Percentiles rank a stretch among this genome's conserved stretches.
Conservation (phyloP, 2,888 invertebrate species). For the Isoperla grammatica region DNA sequence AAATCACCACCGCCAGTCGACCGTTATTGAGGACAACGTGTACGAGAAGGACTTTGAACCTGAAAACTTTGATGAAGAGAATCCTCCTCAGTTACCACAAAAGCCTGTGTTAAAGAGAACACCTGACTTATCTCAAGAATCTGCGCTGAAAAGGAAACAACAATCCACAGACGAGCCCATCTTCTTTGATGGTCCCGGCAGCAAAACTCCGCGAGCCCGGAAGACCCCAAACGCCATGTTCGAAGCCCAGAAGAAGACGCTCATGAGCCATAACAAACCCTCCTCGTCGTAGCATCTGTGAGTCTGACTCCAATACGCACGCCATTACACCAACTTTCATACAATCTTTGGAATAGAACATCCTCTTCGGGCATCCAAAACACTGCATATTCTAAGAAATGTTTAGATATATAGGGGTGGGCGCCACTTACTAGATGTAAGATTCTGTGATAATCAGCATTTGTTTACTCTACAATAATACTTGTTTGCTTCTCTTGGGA, state of each 20-base stretch:
- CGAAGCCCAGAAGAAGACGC: constrained; percentile 12
- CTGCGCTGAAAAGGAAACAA: constrained; percentile 6
- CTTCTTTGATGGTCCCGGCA: too few relatives aligned
- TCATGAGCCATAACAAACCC: constrained; percentile 4
- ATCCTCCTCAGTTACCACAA: too few relatives aligned
- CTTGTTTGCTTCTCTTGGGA: neutral
- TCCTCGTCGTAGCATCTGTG: constrained; percentile 6
- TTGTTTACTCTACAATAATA: constrained; percentile 16
- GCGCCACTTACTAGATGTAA: constrained; percentile 23
- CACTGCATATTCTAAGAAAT: constrained; percentile 21
- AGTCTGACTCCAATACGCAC: neutral
- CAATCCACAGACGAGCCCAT: neutral
- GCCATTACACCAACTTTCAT: constrained; percentile 8
- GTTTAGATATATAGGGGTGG: constrained; percentile 20
- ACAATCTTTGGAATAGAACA: neutral
- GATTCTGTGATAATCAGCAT: constrained; percentile 30
- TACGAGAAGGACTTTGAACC: too few relatives aligned
- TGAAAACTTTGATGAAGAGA: too few relatives aligned
- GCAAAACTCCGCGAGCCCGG: neutral
- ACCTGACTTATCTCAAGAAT: neutral
- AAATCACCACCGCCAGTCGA: too few relatives aligned
- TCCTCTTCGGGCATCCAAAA: constrained; percentile 5
- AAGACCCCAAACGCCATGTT: constrained; percentile 6
- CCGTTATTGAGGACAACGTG: too few relatives aligned
- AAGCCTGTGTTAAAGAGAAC: too few relatives aligned